A percentile compares a stretch with the other conserved stretches of the same genome.
phyloP scores from a whole-genome alignment of 2,113 vertebrate genomes.

The Callipepla californica region DNA sequence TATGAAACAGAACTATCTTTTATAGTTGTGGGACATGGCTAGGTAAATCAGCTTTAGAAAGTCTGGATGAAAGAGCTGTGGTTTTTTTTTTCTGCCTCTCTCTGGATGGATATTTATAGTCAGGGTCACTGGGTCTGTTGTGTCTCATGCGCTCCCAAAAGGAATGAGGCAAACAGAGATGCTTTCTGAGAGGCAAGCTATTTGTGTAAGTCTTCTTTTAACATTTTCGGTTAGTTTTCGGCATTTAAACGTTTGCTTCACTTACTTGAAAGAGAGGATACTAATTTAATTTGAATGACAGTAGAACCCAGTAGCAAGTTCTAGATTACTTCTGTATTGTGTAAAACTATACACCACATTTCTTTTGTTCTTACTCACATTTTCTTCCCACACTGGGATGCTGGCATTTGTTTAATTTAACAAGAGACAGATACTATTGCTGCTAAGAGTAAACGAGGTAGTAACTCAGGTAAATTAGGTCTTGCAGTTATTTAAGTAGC shows the following conservation, averaged over 20 bases:
- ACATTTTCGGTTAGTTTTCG: background rate
- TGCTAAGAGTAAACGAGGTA: background rate
- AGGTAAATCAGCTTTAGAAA: background rate
- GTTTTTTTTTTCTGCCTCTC: background rate
- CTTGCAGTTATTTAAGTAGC: background rate
- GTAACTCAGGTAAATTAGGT: background rate
- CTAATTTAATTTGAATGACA: constrained; percentile 1
- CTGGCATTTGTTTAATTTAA: constrained; percentile 18
- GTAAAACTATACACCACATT: background rate
- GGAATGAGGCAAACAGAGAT: background rate
- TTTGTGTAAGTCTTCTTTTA: background rate
- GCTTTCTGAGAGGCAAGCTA: background rate
- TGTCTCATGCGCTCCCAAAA: background rate
- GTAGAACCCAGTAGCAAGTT: background rate
- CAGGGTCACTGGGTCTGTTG: background rate
- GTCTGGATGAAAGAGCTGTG: background rate
- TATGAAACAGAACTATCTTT: background rate
- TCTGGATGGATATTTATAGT: background rate
- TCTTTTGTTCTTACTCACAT: background rate
- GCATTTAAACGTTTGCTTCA: background rate
- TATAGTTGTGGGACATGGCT: background rate
- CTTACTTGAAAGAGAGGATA: background rate
- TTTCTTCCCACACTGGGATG: background rate
- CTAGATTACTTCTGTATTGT: background rate
- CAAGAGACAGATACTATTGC: background rate